Conservation (phyloP, 2,113 vertebrate genomes). For the Elephas maximus region DNA sequence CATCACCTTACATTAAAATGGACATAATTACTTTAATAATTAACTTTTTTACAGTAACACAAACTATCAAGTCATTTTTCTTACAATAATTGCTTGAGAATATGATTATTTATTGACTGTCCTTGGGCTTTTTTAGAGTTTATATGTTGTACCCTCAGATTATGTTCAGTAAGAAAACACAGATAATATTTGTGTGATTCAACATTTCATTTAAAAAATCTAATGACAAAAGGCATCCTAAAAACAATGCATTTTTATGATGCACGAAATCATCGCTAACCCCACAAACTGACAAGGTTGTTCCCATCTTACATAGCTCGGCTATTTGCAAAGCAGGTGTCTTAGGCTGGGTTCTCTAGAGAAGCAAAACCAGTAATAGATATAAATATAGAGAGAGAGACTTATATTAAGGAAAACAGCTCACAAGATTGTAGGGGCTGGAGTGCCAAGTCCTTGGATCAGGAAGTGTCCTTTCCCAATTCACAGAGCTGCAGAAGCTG, state of each 20-base stretch:
- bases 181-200: background rate
- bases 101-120: background rate
- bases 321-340: background rate
- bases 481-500: too few species aligned
- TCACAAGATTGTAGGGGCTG: too few species aligned
- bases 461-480: too few species aligned
- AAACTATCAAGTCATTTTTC: background rate
- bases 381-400: too few species aligned
- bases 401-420: too few species aligned
- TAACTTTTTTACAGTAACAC: background rate
- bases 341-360: too few species aligned
- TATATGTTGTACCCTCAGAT: background rate
- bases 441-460: too few species aligned
- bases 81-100: background rate
- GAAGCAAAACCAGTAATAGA: too few species aligned
- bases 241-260: constrained; percentile 24
- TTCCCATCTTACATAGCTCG: background rate
- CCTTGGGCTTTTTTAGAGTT: background rate
- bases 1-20: background rate
- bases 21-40: background rate
- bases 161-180: background rate
- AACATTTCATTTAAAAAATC: background rate
- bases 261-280: constrained; percentile 46
- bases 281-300: background rate
- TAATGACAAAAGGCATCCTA: background rate